Evolutionary conservation across 2,797 vertebrate species (phyloP).

Genomic region (Aldrovandia affinis): DNA sequence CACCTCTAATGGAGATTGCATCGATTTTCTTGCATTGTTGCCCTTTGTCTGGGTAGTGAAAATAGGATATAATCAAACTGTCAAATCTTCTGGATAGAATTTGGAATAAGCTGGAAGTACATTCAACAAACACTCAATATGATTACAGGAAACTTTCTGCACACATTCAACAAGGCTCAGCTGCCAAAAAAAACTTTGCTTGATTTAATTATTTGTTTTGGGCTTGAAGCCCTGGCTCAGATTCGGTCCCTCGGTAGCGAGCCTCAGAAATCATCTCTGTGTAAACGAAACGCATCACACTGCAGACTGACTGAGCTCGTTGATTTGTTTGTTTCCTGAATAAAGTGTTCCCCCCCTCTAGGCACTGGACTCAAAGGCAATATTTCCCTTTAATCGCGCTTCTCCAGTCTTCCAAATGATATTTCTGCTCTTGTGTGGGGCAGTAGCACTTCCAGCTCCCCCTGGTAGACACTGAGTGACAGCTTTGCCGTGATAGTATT

Average conservation of each 20-base stretch:
- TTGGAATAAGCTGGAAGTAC: not conserved
- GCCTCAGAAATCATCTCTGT: constrained; percentile 25
- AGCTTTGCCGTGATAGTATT: constrained; percentile 49
- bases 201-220: constrained; percentile 15
- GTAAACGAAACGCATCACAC: constrained; percentile 38
- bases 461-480: constrained; percentile 53
- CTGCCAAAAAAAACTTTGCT: not conserved
- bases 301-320: constrained; percentile 35
- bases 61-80: not conserved
- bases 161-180: not conserved
- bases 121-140: not conserved
- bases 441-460: constrained; percentile 39
- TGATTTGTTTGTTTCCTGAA: constrained; percentile 38
- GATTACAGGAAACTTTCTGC: not conserved
- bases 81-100: not conserved
- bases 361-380: constrained; percentile 46
- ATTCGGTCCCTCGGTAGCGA: not conserved
- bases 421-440: constrained; percentile 31
- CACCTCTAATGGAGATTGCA: not conserved
- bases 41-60: not conserved
- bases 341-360: constrained; percentile 17
- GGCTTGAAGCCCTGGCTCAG: constrained; percentile 1
- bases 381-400: constrained; percentile 25
- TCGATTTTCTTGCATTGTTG: not conserved
- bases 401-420: constrained; percentile 49